A percentile compares a stretch with the other conserved stretches of the same genome.
phyloP scores from a whole-genome alignment of 2,888 invertebrate genomes.

The Oithona nana region DNA sequence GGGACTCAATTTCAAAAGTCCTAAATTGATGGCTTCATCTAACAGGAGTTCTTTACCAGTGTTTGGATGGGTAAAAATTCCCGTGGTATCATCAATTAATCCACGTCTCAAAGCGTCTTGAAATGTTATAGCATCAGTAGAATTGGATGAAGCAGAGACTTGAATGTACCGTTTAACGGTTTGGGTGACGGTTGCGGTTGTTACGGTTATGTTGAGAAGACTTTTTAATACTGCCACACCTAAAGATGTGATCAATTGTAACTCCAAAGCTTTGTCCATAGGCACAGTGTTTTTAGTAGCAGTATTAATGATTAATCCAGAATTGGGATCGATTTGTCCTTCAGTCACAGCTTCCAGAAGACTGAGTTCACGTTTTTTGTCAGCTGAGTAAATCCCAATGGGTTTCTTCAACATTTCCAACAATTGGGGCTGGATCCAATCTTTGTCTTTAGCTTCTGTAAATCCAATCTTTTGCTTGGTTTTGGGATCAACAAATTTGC shows the following conservation, averaged over 20 bases:
- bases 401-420: constrained; percentile 57
- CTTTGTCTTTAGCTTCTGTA: constrained; percentile 54
- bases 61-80: constrained; percentile 41
- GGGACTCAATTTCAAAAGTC: constrained; percentile 26
- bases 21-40: constrained; percentile 32
- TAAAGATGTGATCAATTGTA: constrained; percentile 62
- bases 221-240: constrained; percentile 69
- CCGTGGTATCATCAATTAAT: constrained; percentile 54
- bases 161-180: constrained; percentile 63
- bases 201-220: constrained; percentile 65
- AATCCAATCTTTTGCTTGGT: constrained; percentile 54
- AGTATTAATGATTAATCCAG: constrained; percentile 62
- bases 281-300: constrained; percentile 49
- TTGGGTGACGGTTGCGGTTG: constrained; percentile 66
- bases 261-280: constrained; percentile 64
- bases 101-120: constrained; percentile 56
- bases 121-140: constrained; percentile 38
- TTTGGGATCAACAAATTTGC: constrained; percentile 50
- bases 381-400: constrained; percentile 52
- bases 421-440: constrained; percentile 46
- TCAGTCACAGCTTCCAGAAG: constrained; percentile 73
- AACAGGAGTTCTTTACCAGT: constrained; percentile 29
- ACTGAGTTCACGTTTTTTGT: constrained; percentile 48
- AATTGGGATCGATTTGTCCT: constrained; percentile 66
- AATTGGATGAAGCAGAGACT: constrained; percentile 42